Percentiles rank a stretch among this genome's conserved stretches.
phyloP scores from a whole-genome alignment of 2,888 invertebrate genomes.

The Gymnocheta viridis region DNA sequence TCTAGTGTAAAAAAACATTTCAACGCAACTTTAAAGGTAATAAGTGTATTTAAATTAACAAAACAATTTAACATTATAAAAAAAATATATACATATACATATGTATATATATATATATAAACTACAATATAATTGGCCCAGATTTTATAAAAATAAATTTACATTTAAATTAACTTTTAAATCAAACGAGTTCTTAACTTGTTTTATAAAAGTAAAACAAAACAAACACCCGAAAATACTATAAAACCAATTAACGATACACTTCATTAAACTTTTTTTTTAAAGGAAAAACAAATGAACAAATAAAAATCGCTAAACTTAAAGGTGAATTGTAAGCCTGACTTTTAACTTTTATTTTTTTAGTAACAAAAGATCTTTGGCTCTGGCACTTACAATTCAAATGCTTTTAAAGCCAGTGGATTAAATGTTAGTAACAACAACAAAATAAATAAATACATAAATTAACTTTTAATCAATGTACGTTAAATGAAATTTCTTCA shows the following conservation, averaged over 20 bases:
- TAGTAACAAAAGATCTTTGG: conserved; percentile 24
- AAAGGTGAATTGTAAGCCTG: conserved; percentile 27
- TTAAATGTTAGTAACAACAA: neutral
- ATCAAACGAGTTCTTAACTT: conserved; percentile 4
- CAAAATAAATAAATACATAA: neutral
- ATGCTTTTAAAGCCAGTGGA: neutral
- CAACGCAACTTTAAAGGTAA: conserved; percentile 17
- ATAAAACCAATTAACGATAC: neutral
- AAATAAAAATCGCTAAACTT: neutral
- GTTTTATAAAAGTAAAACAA: neutral
- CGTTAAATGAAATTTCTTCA: neutral
- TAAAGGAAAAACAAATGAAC: neutral
- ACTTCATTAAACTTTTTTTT: conserved; percentile 38
- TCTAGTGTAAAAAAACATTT: conserved; percentile 34
- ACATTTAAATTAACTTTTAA: conserved; percentile 28
- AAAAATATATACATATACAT: too few species aligned
- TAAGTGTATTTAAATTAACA: conserved; percentile 40
- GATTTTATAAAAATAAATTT: conserved; percentile 38
- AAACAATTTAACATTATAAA: conserved; percentile 37
- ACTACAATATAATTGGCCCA: conserved; percentile 17
- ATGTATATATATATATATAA: too few species aligned
- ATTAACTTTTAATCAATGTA: neutral
- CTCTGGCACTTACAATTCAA: neutral
- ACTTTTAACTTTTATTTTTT: conserved; percentile 24
- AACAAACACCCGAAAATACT: neutral